These are phyloP conservation scores for Dipodomys ordii DNA, from an alignment of 2,113 vertebrate species.

Conservation along the genomic window DNA sequence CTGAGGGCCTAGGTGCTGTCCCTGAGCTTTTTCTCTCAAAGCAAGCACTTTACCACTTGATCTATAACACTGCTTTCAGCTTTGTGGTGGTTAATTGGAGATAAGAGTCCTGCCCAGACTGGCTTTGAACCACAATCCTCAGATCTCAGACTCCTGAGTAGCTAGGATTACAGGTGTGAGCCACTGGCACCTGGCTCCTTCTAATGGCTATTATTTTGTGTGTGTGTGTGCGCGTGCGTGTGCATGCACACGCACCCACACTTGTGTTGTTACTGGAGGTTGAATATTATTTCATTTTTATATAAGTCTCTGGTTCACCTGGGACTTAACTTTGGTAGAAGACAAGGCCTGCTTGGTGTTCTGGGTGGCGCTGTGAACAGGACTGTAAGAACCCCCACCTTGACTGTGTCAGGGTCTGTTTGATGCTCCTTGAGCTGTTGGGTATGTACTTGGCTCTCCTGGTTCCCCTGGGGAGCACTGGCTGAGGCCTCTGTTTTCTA, in stretches of 20 bases:
- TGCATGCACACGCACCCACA: too few species aligned
- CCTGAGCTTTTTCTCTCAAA: too few species aligned
- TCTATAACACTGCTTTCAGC: too few species aligned
- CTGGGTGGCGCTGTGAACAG: background rate
- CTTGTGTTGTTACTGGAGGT: too few species aligned
- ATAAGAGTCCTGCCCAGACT: background rate
- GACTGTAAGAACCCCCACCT: background rate
- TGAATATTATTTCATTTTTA: background rate
- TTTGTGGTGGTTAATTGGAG: too few species aligned
- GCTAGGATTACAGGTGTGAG: background rate
- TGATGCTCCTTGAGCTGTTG: background rate
- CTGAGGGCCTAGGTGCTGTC: background rate
- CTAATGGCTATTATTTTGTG: background rate
- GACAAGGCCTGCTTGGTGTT: background rate
- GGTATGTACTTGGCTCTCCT: background rate
- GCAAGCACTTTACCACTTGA: too few species aligned
- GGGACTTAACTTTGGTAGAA: background rate
- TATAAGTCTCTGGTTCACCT: background rate
- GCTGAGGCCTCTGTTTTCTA: background rate
- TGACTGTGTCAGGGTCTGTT: background rate
- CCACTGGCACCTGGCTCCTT: background rate
- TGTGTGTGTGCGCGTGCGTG: background rate
- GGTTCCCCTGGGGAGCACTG: too few species aligned
- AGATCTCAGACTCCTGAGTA: background rate
- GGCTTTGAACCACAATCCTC: background rate